Conservation (phyloP, 2,113 vertebrate genomes). For the Empidonax alnorum region DNA sequence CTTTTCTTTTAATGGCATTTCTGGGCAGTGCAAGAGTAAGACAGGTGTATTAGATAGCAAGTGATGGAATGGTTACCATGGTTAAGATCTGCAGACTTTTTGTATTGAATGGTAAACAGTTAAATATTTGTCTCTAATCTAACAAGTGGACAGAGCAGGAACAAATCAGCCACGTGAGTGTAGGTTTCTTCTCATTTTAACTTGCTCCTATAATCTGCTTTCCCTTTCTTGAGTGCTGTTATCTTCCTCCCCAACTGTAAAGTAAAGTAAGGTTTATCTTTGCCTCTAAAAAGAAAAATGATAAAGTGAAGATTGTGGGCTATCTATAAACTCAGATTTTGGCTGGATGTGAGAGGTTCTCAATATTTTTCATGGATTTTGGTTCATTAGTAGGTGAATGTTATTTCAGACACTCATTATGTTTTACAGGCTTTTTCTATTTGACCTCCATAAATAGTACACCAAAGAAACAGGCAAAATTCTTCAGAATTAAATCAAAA, state of each 20-base stretch:
- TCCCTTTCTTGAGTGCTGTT: neutral
- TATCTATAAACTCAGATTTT: neutral
- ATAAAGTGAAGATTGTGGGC: neutral
- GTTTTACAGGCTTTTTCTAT: neutral
- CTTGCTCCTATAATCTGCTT: neutral
- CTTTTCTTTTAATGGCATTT: neutral
- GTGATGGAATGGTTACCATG: neutral
- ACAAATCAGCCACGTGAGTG: neutral
- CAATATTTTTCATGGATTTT: neutral
- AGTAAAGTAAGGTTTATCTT: neutral
- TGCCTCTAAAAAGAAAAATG: neutral
- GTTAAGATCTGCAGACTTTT: neutral
- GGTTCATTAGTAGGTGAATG: neutral
- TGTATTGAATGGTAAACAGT: neutral
- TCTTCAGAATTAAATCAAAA: constrained; percentile 9
- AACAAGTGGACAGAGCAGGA: neutral
- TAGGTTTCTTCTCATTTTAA: neutral
- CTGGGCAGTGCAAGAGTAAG: neutral
- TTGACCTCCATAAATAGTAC: neutral
- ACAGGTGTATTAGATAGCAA: neutral
- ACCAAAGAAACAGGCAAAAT: neutral
- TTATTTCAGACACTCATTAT: neutral
- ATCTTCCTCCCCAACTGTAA: neutral
- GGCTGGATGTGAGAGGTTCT: neutral
- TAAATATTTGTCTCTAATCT: neutral